Percentiles rank a stretch among this genome's conserved stretches.
These are phyloP conservation scores for Lasioglossum leucozonium DNA, from an alignment of 2,888 invertebrate species.

Conservation along the genomic window DNA sequence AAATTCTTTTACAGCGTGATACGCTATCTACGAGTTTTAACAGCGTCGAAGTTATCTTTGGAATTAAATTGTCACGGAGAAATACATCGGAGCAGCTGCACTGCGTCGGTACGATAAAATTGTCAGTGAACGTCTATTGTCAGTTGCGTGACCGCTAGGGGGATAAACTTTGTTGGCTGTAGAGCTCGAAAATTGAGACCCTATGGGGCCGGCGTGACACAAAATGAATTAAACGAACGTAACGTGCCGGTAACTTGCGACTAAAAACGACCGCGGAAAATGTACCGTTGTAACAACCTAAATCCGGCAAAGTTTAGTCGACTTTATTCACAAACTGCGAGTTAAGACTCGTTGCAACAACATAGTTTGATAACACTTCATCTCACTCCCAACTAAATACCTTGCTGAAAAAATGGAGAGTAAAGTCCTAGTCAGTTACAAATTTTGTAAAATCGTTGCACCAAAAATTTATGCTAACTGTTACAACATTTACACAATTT, in stretches of 20 bases:
- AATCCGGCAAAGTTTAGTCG: constrained; percentile 4
- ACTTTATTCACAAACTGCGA: neutral
- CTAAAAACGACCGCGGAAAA: neutral
- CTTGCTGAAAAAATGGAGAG: neutral
- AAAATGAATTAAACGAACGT: constrained; percentile 9
- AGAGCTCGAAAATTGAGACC: constrained; percentile 5
- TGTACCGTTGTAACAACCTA: neutral
- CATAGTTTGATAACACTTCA: neutral
- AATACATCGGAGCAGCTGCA: neutral
- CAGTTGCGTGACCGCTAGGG: neutral
- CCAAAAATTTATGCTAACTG: neutral
- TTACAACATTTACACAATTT: too few species aligned
- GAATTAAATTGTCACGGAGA: neutral
- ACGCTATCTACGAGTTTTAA: neutral
- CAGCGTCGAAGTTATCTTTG: neutral
- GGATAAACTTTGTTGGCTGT: constrained; percentile 9
- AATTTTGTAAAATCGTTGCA: neutral
- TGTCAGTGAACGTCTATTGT: neutral
- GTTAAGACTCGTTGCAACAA: neutral
- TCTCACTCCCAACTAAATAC: neutral
- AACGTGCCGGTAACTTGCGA: neutral
- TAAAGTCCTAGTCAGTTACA: neutral
- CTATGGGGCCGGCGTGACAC: neutral
- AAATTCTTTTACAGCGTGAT: neutral
- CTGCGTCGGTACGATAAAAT: constrained; percentile 9